Evolutionary conservation across 2,113 vertebrate species (phyloP).

Genomic region (cat (Felis catus)): F.catus_Fca126_mat1.0 CM031413.1:116359501-116360000

Average conservation of each 20-base stretch:
- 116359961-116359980: conserved; percentile 19
- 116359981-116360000: conserved; percentile 28
- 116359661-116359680: not conserved
- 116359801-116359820: not conserved
- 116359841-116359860: not conserved
- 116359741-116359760: conserved; percentile 13
- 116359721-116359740: conserved; percentile 16
- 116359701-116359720: not conserved
- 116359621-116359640: not conserved
- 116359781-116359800: not conserved
- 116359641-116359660: not conserved
- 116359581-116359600: not conserved
- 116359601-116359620: not conserved
- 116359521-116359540: not conserved
- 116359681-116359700: not conserved
- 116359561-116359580: not conserved
- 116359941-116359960: not conserved
- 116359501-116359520: not conserved
- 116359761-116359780: not conserved
- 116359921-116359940: not conserved
- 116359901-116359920: not conserved
- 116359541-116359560: not conserved
- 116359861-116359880: not conserved
- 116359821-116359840: not conserved
- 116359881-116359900: not conserved